Evolutionary conservation across 2,113 vertebrate species (phyloP), one percentile per base, ranked within the genome.

Genomic region (Stercorarius parasiticus): DNA sequence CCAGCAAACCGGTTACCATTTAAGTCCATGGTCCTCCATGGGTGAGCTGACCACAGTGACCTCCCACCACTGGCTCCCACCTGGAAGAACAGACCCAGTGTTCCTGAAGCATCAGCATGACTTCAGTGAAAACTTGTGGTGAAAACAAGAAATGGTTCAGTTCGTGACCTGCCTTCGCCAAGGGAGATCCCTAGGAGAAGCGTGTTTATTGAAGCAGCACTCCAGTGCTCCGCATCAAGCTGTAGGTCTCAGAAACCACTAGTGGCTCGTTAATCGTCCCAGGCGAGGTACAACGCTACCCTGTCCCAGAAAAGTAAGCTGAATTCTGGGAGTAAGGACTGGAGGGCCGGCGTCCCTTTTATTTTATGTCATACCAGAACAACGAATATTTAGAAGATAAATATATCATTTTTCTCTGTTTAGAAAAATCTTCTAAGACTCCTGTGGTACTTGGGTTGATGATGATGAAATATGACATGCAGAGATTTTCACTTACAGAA

Each of bases 111-210:
- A 82, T 15, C 49, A 77, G 20, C 14, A 47, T 0, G 5, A 66
- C 29, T 72, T 26, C 22, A 4, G 1, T 59, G 19, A 70, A 80
- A 81, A 70, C 30, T 21, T 8, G 0, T 5, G 7, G 17, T 15
- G 59, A 78, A 71, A 67, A 7, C 26, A 64, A 88, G n/a, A 40
- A 86, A 70, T 1, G 1, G 19, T 52, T 73, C 20, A 2, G 32
- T 59, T 82, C 7, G 0, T 1, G 7, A 82, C 47, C 22, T 6
- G 11, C 52, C 23, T 67, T 87, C 0, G 0, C 25, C 14, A 56
- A 80, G 36, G 20, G 9, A 88, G 26, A 36, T 23, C 59, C 23
- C 26, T 42, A 34, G 77, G 25, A 58, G 36, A 66, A 20, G 10
- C 1, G 1, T 8, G 10, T 61, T 82, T 76, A 47, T 9, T 1